Conservation (phyloP, 2,797 vertebrate genomes). For the Valencia hispanica region DNA sequence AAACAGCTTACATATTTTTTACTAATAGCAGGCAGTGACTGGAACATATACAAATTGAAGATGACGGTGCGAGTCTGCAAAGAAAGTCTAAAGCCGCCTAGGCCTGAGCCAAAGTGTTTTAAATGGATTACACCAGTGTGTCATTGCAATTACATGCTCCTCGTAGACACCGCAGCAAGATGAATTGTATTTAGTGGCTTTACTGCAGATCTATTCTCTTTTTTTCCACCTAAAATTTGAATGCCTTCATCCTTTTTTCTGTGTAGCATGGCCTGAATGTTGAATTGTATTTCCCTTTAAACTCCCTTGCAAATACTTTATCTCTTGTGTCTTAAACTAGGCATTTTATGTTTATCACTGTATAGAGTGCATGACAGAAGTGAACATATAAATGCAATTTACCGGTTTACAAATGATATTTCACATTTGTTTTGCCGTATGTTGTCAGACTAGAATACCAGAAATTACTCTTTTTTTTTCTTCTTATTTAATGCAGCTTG, state of each 20-base stretch:
- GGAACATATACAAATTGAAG: constrained; percentile 66
- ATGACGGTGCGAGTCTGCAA: constrained; percentile 61
- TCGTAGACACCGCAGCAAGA: constrained; percentile 72
- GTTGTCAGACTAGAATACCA: constrained; percentile 14
- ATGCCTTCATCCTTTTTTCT: constrained; percentile 40
- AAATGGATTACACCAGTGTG: constrained; percentile 84
- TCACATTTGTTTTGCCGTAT: constrained; percentile 9
- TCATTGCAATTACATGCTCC: constrained; percentile 82
- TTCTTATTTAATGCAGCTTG: constrained; percentile 9
- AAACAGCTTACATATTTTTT: constrained; percentile 56
- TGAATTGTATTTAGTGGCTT: constrained; percentile 78
- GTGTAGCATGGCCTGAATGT: constrained; percentile 51
- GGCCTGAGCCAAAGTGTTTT: constrained; percentile 78
- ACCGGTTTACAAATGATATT: constrained; percentile 32
- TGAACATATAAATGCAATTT: constrained; percentile 20
- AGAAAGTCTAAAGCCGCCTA: constrained; percentile 67
- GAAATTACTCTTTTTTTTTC: background rate
- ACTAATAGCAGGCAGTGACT: constrained; percentile 71
- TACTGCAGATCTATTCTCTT: constrained; percentile 70
- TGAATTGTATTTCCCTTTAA: constrained; percentile 67
- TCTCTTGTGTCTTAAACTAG: constrained; percentile 43
- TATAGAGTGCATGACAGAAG: constrained; percentile 19
- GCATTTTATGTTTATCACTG: constrained; percentile 45
- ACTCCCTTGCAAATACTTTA: constrained; percentile 55
- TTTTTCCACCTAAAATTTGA: constrained; percentile 53